Percentiles rank a stretch among this genome's conserved stretches.
phyloP scores from a whole-genome alignment of 1,140 invertebrate genomes.

The Apocrypta bakeri region DNA sequence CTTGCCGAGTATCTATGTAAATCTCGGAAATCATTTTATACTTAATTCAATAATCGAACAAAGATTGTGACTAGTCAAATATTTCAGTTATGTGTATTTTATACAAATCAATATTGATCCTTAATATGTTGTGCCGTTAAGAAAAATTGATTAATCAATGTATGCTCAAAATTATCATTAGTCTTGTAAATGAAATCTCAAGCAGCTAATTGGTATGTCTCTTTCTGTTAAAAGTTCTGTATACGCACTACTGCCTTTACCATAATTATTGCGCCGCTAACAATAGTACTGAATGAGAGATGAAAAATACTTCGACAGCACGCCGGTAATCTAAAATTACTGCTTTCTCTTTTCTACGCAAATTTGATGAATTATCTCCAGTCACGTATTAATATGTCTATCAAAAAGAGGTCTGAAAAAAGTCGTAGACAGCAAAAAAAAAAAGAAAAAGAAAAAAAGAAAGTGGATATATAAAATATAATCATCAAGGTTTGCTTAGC shows the following conservation, averaged over 20 bases:
- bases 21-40: too few relatives aligned
- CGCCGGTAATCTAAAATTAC: not conserved
- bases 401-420: not conserved
- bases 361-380: constrained; percentile 13
- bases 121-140: too few relatives aligned
- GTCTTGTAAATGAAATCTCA: not conserved
- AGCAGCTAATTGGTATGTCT: not conserved
- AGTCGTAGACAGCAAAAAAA: not conserved
- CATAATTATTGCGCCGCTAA: not conserved
- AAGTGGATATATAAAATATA: not conserved
- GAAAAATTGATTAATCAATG: not conserved
- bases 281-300: not conserved
- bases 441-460: not conserved
- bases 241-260: not conserved
- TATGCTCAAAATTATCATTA: not conserved
- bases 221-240: not conserved
- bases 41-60: too few relatives aligned
- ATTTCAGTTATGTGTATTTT: too few relatives aligned
- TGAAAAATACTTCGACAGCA: not conserved
- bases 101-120: not conserved
- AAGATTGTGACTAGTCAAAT: too few relatives aligned
- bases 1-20: too few relatives aligned
- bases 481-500: not conserved
- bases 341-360: constrained; percentile 13
- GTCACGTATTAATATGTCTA: not conserved